Conservation (phyloP, 2,113 vertebrate species). For the Gambusia affinis region DNA sequence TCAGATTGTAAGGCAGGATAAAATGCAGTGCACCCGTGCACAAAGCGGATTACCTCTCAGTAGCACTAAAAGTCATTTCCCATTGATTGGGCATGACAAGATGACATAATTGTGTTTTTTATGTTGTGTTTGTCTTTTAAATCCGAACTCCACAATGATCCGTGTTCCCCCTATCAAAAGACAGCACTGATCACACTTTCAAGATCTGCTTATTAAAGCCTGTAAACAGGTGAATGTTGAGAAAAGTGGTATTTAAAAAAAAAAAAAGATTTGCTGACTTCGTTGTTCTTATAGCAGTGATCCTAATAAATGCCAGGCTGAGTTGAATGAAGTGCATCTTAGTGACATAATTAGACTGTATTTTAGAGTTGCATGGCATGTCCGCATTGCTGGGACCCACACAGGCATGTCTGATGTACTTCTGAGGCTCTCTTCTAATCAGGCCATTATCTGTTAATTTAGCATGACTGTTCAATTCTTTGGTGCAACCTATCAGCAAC, state of each 20-base stretch:
- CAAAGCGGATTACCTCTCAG: neutral
- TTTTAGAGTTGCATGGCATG: slow-evolving; percentile 42
- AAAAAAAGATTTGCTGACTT: neutral
- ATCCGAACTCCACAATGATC: neutral
- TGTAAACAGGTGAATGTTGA: neutral
- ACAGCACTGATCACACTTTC: neutral
- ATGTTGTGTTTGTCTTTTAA: neutral
- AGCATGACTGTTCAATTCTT: slow-evolving; percentile 44
- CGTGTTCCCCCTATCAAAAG: neutral
- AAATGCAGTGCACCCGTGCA: neutral
- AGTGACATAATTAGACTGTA: slow-evolving; percentile 52
- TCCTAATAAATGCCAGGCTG: slow-evolving; percentile 27
- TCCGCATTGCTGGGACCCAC: slow-evolving; percentile 45
- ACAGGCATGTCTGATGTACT: slow-evolving; percentile 26
- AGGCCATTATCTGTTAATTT: slow-evolving; percentile 46
- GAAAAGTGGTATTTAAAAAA: neutral
- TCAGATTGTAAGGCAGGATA: neutral
- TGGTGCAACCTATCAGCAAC: slow-evolving; percentile 31
- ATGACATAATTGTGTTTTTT: neutral
- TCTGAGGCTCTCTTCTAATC: slow-evolving; percentile 46
- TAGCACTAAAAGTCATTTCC: neutral
- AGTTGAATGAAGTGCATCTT: slow-evolving; percentile 4
- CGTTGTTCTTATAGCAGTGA: neutral
- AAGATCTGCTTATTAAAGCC: neutral
- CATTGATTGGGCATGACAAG: neutral